Evolutionary conservation across 2,113 vertebrate genomes (phyloP).

Genomic region (Phyllostomus discolor): DNA sequence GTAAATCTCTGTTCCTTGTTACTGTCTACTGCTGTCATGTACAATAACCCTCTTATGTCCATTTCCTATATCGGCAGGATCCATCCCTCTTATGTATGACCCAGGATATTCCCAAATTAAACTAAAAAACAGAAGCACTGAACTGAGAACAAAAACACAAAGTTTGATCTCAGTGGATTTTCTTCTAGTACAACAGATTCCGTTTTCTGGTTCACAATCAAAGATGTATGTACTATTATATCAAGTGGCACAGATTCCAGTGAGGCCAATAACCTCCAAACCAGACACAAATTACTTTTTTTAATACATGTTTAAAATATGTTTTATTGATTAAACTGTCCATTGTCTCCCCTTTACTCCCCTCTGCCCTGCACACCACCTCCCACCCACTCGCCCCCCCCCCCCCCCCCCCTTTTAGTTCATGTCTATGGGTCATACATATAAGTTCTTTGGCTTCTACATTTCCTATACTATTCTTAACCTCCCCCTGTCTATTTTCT

Average conservation of each 20-base stretch:
- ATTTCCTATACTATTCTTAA: too few relatives aligned
- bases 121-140: neutral
- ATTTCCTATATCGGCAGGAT: neutral
- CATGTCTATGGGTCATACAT: too few relatives aligned
- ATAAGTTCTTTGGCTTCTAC: too few relatives aligned
- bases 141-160: neutral
- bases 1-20: neutral
- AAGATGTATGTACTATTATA: neutral
- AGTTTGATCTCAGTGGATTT: neutral
- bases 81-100: neutral
- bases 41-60: neutral
- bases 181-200: neutral
- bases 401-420: too few relatives aligned
- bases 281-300: neutral
- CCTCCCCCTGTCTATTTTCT: too few relatives aligned
- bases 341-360: too few relatives aligned
- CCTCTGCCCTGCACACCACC: too few relatives aligned
- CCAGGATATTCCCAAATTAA: neutral
- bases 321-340: too few relatives aligned
- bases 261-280: neutral
- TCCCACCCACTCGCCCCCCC: too few relatives aligned
- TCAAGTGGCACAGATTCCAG: neutral
- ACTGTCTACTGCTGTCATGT: neutral
- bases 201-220: neutral
- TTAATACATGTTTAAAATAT: too few relatives aligned